These are phyloP conservation scores for Heterodera schachtii DNA, from an alignment of 1,140 invertebrate species.

Conservation along the genomic window DNA sequence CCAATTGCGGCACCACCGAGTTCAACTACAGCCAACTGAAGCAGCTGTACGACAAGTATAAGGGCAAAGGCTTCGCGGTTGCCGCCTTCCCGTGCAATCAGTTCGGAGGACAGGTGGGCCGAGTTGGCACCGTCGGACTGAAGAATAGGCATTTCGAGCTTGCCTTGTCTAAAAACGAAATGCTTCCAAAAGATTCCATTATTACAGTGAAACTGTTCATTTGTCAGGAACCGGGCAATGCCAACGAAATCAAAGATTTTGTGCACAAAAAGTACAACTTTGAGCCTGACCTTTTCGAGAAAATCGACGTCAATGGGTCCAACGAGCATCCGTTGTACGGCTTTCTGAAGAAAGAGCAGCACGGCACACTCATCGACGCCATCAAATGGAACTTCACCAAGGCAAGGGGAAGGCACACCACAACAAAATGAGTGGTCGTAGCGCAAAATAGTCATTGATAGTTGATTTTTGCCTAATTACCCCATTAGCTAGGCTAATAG, in stretches of 20 bases:
- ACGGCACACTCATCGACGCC: slow-evolving; percentile 38
- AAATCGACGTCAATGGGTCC: slow-evolving; percentile 55
- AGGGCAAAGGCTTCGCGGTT: slow-evolving; percentile 47
- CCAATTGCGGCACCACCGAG: slow-evolving; percentile 49
- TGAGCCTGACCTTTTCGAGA: slow-evolving; percentile 52
- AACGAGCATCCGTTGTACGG: not conserved
- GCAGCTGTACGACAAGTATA: slow-evolving; percentile 48
- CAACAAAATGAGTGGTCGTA: not conserved
- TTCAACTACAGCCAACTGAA: slow-evolving; percentile 51
- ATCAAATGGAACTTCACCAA: slow-evolving; percentile 58
- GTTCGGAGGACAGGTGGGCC: not conserved
- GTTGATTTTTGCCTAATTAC: too few relatives aligned
- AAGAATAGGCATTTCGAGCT: too few relatives aligned
- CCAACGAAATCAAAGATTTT: slow-evolving; percentile 50
- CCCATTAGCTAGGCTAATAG: too few relatives aligned
- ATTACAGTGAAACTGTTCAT: not conserved
- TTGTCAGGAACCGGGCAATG: slow-evolving; percentile 46
- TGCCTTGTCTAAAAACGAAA: not conserved
- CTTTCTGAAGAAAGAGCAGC: not conserved
- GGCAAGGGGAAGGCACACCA: not conserved
- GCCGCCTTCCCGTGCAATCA: slow-evolving; percentile 58
- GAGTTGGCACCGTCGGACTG: not conserved
- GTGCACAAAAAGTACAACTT: slow-evolving; percentile 50
- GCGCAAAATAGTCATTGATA: too few relatives aligned
- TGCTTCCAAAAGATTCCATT: not conserved